A percentile compares a stretch with the other conserved stretches of the same genome.
These are phyloP conservation scores for Myanophis thanlyinensis DNA, from an alignment of 2,113 vertebrate species.

Conservation along the genomic window DNA sequence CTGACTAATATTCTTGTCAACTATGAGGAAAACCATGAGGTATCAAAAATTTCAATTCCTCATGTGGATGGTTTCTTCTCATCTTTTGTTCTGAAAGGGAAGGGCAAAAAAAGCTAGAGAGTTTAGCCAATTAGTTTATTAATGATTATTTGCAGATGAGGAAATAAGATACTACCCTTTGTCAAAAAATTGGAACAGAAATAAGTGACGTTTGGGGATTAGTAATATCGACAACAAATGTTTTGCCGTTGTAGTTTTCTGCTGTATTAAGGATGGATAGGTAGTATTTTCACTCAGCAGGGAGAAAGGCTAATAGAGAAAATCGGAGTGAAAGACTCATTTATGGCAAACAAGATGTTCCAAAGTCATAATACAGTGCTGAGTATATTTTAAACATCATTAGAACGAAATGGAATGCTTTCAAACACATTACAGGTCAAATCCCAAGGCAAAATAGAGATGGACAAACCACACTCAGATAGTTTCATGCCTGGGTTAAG, in stretches of 20 bases:
- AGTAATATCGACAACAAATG: not conserved
- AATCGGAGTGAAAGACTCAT: not conserved
- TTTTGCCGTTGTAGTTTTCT: not conserved
- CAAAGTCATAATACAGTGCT: not conserved
- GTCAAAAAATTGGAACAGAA: not conserved
- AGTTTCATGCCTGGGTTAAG: not conserved
- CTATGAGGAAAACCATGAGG: not conserved
- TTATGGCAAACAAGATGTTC: not conserved
- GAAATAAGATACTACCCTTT: not conserved
- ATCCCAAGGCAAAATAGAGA: not conserved
- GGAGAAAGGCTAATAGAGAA: not conserved
- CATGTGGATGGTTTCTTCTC: not conserved
- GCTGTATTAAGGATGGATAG: not conserved
- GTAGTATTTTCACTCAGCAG: not conserved
- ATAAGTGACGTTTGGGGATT: not conserved
- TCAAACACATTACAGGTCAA: not conserved
- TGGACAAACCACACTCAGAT: not conserved
- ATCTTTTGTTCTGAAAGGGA: not conserved
- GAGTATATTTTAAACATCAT: not conserved
- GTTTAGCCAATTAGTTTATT: not conserved
- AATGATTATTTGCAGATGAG: not conserved
- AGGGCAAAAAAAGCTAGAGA: not conserved
- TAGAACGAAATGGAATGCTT: not conserved
- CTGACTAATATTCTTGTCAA: not conserved
- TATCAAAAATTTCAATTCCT: not conserved